Percentiles rank a stretch among this genome's conserved stretches.
Conservation (phyloP, 2,113 vertebrate species). For the Girardinichthys multiradiatus region DNA sequence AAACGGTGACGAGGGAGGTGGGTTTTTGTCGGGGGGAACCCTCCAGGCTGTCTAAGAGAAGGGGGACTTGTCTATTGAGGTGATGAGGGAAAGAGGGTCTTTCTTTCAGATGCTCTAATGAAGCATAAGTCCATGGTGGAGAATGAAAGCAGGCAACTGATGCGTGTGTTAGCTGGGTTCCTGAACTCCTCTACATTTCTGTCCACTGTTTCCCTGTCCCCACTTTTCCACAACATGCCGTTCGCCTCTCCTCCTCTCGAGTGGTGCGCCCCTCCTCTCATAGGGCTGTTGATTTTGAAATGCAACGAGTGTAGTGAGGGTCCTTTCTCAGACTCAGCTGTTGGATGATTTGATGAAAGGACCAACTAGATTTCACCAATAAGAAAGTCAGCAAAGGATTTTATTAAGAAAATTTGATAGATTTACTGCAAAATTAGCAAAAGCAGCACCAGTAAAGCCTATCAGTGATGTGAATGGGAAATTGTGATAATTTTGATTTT, state of each 20-base stretch:
- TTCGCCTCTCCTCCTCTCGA: conserved; percentile 58
- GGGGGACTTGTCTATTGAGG: conserved; percentile 76
- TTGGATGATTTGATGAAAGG: conserved; percentile 56
- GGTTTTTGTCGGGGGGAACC: conserved; percentile 60
- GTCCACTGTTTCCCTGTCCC: conserved; percentile 39
- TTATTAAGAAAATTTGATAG: neutral
- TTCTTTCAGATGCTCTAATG: conserved; percentile 81
- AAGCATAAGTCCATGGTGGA: conserved; percentile 78
- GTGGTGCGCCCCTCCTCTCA: conserved; percentile 71
- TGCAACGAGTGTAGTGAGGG: conserved; percentile 21
- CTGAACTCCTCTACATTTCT: conserved; percentile 57
- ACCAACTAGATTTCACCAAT: conserved; percentile 23
- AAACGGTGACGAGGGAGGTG: conserved; percentile 56
- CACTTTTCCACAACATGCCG: conserved; percentile 48
- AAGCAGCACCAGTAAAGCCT: neutral
- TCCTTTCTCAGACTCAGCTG: conserved; percentile 18
- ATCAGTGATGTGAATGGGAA: neutral
- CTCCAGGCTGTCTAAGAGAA: conserved; percentile 65
- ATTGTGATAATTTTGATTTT: neutral
- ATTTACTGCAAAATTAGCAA: neutral
- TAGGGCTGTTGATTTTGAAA: conserved; percentile 71
- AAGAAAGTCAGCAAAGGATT: conserved; percentile 42
- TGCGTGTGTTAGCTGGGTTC: conserved; percentile 64
- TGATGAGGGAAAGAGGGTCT: conserved; percentile 69
- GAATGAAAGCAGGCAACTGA: conserved; percentile 69